Percentiles rank a stretch among this genome's conserved stretches.
Evolutionary conservation across 2,888 invertebrate species (phyloP).

Genomic region (Lasiommata megera): DNA sequence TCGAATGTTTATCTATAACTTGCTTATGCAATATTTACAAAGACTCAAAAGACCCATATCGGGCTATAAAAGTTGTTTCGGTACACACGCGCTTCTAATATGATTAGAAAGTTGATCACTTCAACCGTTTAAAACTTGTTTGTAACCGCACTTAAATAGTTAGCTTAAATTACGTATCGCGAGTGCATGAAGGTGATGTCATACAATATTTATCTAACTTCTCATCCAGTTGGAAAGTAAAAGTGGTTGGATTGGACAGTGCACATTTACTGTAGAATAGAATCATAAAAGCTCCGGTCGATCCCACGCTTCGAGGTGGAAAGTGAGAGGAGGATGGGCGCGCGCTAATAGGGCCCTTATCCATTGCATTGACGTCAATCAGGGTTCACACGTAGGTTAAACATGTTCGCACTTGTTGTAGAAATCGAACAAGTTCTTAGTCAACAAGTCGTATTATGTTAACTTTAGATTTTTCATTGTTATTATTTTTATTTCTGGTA

Average conservation of each 20-base stretch:
- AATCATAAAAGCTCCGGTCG: conserved; percentile 54
- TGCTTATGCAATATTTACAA: conserved; percentile 1
- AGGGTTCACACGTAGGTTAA: not conserved
- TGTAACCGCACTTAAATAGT: conserved; percentile 16
- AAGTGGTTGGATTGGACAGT: conserved; percentile 69
- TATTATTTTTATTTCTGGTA: too few relatives aligned
- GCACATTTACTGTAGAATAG: conserved; percentile 52
- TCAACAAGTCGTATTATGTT: too few relatives aligned
- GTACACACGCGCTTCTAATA: conserved; percentile 4
- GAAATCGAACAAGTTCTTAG: too few relatives aligned
- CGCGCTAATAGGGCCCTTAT: conserved; percentile 8
- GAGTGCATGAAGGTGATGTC: conserved; percentile 24
- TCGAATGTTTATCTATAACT: not conserved
- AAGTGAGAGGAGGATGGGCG: conserved; percentile 29
- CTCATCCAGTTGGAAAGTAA: conserved; percentile 59
- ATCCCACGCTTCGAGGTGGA: conserved; percentile 37
- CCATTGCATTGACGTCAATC: not conserved
- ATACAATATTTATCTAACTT: conserved; percentile 32
- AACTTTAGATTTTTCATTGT: too few relatives aligned
- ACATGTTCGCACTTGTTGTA: too few relatives aligned
- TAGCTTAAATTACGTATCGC: conserved; percentile 18
- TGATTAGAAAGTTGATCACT: conserved; percentile 20
- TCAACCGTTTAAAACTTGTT: conserved; percentile 14
- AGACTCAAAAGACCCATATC: not conserved
- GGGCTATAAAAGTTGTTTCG: not conserved